Conservation (phyloP, 2,797 vertebrate species). For the Peromyscus attwateri region DNA sequence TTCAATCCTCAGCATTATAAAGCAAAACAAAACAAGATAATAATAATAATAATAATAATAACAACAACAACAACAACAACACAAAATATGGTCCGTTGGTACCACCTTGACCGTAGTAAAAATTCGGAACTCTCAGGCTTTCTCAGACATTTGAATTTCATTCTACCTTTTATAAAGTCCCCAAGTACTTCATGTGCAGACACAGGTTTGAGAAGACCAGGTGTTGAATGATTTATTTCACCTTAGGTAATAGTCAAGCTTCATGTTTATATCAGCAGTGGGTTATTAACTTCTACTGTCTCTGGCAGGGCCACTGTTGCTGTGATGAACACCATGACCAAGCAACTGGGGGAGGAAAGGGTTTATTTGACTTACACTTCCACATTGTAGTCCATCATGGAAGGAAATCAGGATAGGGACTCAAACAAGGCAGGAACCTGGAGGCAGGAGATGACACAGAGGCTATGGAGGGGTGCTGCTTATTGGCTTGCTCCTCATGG, state of each 20-base stretch:
- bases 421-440: not conserved
- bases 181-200: not conserved
- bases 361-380: not conserved
- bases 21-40: not conserved
- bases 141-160: not conserved
- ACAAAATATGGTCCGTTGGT: not conserved
- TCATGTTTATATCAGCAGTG: not conserved
- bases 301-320: too few species aligned
- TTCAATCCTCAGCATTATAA: not conserved
- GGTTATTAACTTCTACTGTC: not conserved
- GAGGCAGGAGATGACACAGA: not conserved
- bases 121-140: not conserved
- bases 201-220: not conserved
- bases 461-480: not conserved
- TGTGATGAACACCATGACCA: not conserved
- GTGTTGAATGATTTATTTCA: not conserved
- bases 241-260: not conserved
- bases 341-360: not conserved
- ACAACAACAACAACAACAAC: too few species aligned
- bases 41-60: too few species aligned
- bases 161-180: not conserved
- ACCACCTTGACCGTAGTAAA: not conserved
- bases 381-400: not conserved
- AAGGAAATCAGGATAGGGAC: not conserved
- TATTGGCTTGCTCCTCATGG: not conserved